Base-by-base conservation (phyloP, 1,140 invertebrate genomes). In the Panonychus citri region DNA sequence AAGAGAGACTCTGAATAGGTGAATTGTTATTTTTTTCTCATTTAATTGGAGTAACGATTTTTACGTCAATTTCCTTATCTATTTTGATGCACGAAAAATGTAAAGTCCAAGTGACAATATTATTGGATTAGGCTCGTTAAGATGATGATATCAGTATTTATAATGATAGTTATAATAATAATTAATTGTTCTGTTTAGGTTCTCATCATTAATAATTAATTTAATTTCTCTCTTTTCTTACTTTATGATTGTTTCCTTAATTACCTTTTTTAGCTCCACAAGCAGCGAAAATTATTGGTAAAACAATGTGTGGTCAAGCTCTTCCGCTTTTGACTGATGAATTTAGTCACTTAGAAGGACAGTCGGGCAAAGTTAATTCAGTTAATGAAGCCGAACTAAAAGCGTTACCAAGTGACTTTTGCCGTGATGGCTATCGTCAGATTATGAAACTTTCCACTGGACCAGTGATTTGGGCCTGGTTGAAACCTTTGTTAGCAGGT, bases 401-500 rank as follows among this genome's bases (percentile, higher is more conserved):
- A 30, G 46, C 53, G 25, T 53, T 65, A 5, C 55, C 57, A 48
- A 61, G 60, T 58, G 61, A 65, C 2, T 69, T 71, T 42, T 72
- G 70, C 57, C 60, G 62, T 24, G 55, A 67, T 49, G 60, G 70
- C 39, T 71, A 70, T 54, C 48, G 64, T 53, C 59, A 63, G 7
- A 65, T 71, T 24, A 62, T 63, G 56, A 58, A 64, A 26, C 60
- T 64, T 42, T 25, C 57, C 26, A 62, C 58, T 3, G 71, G 71
- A 12, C 59, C 66, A 5, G 65, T 71, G 4, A 61, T 71, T n/a
- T 72, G 70, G 71, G 60, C 65, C 4, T 72, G 68, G 55, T 28
- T 72, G 3, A 72, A 73, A 61, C 71, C 70, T 13, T 60, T 73
- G 15, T 55, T 73, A 42, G 54, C 64, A 34, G 72, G 72, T 0